Evolutionary conservation across 2,888 invertebrate genomes (phyloP).

Genomic region (Bellardia pandia): DNA sequence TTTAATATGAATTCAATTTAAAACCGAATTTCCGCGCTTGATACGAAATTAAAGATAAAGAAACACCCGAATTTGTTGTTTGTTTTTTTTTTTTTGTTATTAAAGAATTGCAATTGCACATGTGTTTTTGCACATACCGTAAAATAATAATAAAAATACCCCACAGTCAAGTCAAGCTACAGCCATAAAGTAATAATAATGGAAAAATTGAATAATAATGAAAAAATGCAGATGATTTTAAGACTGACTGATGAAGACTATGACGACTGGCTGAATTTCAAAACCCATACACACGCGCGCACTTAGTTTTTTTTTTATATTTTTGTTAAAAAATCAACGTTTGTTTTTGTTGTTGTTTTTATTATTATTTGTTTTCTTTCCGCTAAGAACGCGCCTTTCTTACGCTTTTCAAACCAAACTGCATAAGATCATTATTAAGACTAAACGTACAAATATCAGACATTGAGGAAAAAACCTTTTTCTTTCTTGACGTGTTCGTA

Average conservation of each 20-base stretch:
- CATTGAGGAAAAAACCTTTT: slow-evolving; percentile 66
- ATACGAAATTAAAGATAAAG: neutral
- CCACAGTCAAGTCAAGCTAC: slow-evolving; percentile 48
- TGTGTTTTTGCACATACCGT: slow-evolving; percentile 35
- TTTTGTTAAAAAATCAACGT: slow-evolving; percentile 20
- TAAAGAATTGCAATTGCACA: slow-evolving; percentile 48
- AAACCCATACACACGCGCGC: slow-evolving; percentile 19
- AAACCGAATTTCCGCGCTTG: slow-evolving; percentile 65
- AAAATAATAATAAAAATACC: slow-evolving; percentile 14
- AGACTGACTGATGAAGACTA: slow-evolving; percentile 10
- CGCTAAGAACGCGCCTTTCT: slow-evolving; percentile 53
- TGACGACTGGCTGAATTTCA: slow-evolving; percentile 13
- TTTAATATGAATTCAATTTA: slow-evolving; percentile 30
- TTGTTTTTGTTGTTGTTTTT: slow-evolving; percentile 31
- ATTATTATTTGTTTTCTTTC: neutral
- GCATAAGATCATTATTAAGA: slow-evolving; percentile 73
- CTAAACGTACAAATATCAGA: slow-evolving; percentile 66
- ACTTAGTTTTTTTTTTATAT: neutral
- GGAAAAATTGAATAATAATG: slow-evolving; percentile 41
- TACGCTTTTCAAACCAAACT: slow-evolving; percentile 66
- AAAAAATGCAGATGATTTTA: slow-evolving; percentile 51
- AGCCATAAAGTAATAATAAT: neutral
- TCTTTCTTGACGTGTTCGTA: slow-evolving; percentile 54
- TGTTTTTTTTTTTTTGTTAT: slow-evolving; percentile 4
- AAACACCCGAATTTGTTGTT: slow-evolving; percentile 26